Evolutionary conservation across 2,113 vertebrate species (phyloP), one percentile per base, ranked within the genome.

Genomic region (Odocoileus hemionus): DNA sequence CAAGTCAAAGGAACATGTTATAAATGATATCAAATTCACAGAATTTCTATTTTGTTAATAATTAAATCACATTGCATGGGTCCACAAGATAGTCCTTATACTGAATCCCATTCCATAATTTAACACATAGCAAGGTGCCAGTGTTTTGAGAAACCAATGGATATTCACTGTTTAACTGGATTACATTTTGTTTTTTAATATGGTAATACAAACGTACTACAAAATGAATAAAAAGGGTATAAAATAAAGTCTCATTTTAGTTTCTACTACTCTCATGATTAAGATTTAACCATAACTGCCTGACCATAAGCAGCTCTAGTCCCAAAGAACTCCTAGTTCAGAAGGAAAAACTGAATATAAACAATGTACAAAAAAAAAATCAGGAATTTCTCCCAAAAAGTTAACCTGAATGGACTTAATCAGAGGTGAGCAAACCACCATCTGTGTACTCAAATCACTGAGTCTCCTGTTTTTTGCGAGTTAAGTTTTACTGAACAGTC

Each of bases 171-270:
- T 61, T 90, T 87, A 76, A 95, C 57, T 57, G 50, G 12, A 96
- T 90, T 78, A 70, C n/a, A 91, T 80, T 87, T 95, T 94, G 55
- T 80, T 96, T 95, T 93, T 57, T 36, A 94, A 84, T 58, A 84
- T 14, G 33, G 47, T 64, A 94, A 91, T 55, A 95, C 33, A 92
- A 96, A 92, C 11, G 30, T 47, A 70, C 17, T 70, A 74, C 5
- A 6, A 93, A 95, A 74, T 89, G 13, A 64, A 23, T 86, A 23
- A 95, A 94, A 95, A 93, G 39, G 14, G 3, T 43, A 28, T 50
- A 76, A 95, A 96, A 86, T 64, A 86, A 88, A 91, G 52, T 74
- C 86, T 91, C 61, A 76, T 39, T 89, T 87, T 87, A 91, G 36
- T 85, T 85, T 98, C 58, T 80, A 93, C 67, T 74, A 86, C 78